Evolutionary conservation across 2,888 invertebrate species (phyloP).

Genomic region (Eulithis testata): DNA sequence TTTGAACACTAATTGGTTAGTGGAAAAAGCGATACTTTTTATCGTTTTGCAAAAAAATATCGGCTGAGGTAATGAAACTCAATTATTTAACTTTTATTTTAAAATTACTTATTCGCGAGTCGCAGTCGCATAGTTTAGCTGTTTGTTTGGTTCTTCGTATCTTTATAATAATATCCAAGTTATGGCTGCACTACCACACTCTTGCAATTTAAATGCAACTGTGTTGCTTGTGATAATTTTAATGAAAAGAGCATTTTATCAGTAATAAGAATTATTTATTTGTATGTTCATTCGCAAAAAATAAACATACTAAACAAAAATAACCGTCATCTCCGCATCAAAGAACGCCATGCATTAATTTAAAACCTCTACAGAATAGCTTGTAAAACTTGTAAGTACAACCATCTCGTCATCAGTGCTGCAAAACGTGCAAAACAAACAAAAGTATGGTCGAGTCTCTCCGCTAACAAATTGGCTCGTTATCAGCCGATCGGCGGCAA

Average conservation of each 20-base stretch:
- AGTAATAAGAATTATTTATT: too few species aligned
- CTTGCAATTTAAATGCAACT: too few species aligned
- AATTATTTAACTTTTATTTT: slow-evolving; percentile 10
- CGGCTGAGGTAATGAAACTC: slow-evolving; percentile 12
- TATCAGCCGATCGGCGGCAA: slow-evolving; percentile 73
- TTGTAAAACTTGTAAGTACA: slow-evolving; percentile 43
- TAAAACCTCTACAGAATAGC: slow-evolving; percentile 34
- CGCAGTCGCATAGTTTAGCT: slow-evolving; percentile 8
- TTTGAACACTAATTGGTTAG: slow-evolving; percentile 31
- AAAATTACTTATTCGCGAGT: slow-evolving; percentile 5
- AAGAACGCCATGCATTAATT: slow-evolving; percentile 4
- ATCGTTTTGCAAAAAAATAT: slow-evolving; percentile 19
- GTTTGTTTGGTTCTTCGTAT: neutral
- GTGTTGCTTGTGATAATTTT: too few species aligned
- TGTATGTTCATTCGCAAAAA: neutral
- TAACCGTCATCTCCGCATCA: slow-evolving; percentile 6
- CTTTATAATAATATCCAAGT: too few species aligned
- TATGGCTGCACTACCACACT: too few species aligned
- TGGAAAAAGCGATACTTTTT: slow-evolving; percentile 24
- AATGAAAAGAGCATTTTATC: too few species aligned
- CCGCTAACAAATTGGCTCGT: slow-evolving; percentile 76
- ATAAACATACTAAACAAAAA: neutral
- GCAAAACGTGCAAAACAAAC: slow-evolving; percentile 59
- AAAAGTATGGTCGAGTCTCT: slow-evolving; percentile 51
- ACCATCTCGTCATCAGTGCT: slow-evolving; percentile 50